These are phyloP conservation scores for Semnornis frantzii DNA, from an alignment of 2,113 vertebrate species.

Conservation along the genomic window DNA sequence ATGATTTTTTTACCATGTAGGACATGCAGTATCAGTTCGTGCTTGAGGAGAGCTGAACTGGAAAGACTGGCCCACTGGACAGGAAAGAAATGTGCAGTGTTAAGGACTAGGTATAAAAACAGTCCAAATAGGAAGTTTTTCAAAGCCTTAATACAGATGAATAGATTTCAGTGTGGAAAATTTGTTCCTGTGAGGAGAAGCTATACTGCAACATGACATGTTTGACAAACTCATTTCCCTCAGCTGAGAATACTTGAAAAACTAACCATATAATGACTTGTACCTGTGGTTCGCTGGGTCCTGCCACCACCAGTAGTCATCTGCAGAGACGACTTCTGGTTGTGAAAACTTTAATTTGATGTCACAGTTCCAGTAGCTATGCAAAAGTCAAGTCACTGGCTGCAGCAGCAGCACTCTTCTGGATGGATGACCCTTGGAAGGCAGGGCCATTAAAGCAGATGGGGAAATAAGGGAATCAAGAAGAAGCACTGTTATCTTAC, in stretches of 20 bases:
- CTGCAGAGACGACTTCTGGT: background rate
- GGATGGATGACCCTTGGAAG: background rate
- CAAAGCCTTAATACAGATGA: background rate
- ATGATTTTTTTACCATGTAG: constrained; percentile 18
- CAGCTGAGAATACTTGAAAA: background rate
- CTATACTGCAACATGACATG: background rate
- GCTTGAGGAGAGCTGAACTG: constrained; percentile 32
- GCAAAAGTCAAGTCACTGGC: background rate
- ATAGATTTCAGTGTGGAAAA: constrained; percentile 34
- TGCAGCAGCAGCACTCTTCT: background rate
- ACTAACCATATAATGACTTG: background rate
- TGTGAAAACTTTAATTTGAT: background rate
- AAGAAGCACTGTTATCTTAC: background rate
- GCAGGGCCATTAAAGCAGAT: background rate
- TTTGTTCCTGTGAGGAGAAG: background rate
- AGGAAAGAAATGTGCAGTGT: constrained; percentile 18
- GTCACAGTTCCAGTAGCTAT: background rate
- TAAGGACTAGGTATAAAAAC: constrained; percentile 43
- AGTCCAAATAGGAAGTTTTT: constrained; percentile 8
- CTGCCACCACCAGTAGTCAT: background rate
- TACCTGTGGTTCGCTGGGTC: background rate
- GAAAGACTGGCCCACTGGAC: background rate
- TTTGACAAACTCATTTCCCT: constrained; percentile 5
- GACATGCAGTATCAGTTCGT: background rate
- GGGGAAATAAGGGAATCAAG: background rate